Evolutionary conservation across 1,140 invertebrate genomes (phyloP).

Genomic region (Drosophila fuyamai): DNA sequence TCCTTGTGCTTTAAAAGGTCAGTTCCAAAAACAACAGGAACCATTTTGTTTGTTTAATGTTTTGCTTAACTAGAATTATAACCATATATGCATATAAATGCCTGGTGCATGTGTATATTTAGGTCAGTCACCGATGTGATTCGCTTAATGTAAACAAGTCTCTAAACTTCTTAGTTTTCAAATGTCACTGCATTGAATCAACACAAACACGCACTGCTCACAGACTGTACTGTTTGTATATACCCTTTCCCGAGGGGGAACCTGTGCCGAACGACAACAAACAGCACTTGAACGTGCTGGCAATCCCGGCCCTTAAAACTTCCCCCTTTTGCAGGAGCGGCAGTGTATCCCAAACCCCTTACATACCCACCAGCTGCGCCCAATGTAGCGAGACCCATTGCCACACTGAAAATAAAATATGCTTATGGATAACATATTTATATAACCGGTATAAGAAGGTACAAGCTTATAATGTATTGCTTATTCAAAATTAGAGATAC

Average conservation of each 20-base stretch:
- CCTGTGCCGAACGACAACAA: slow-evolving; percentile 28
- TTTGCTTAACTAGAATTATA: background rate
- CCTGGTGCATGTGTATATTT: background rate
- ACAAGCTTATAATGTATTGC: background rate
- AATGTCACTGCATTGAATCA: slow-evolving; percentile 10
- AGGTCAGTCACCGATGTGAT: slow-evolving; percentile 4
- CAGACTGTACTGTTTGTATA: slow-evolving; percentile 24
- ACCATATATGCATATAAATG: background rate
- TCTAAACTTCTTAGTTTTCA: slow-evolving; percentile 2
- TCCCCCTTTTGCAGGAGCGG: slow-evolving; percentile 28
- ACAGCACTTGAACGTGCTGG: slow-evolving; percentile 46
- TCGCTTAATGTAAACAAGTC: slow-evolving; percentile 5
- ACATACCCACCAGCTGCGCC: slow-evolving; percentile 21
- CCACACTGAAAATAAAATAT: background rate
- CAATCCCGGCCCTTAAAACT: slow-evolving; percentile 16
- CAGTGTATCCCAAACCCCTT: slow-evolving; percentile 29
- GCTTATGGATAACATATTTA: background rate
- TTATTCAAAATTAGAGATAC: too few relatives aligned
- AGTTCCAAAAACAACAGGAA: too few relatives aligned
- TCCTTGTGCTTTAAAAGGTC: too few relatives aligned
- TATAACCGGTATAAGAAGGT: background rate
- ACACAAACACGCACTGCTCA: slow-evolving; percentile 17
- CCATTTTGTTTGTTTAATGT: too few relatives aligned
- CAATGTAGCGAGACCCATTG: slow-evolving; percentile 34
- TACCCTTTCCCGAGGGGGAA: slow-evolving; percentile 23